phyloP scores from a whole-genome alignment of 2,888 invertebrate species.

The Drosophila putrida region DNA sequence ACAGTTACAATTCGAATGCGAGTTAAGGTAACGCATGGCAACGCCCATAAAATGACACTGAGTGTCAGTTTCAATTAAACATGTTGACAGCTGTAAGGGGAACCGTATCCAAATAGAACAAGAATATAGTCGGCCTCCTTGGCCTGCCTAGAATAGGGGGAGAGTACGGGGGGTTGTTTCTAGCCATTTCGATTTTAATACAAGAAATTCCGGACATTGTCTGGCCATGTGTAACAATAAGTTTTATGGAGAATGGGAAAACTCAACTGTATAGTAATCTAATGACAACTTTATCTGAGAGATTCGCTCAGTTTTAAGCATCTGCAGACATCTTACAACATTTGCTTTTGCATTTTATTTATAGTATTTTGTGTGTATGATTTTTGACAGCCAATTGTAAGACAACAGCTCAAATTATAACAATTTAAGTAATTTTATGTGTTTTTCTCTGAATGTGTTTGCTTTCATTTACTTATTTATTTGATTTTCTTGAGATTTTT shows the following conservation, averaged over 20 bases:
- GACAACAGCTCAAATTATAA: constrained; percentile 33
- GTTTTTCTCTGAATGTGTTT: constrained; percentile 45
- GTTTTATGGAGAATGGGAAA: constrained; percentile 5
- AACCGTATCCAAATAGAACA: constrained; percentile 48
- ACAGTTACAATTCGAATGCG: constrained; percentile 45
- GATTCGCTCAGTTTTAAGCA: constrained; percentile 30
- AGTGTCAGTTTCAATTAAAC: constrained; percentile 84
- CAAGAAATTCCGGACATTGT: constrained; percentile 76
- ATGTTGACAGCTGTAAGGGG: constrained; percentile 80
- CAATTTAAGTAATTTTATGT: constrained; percentile 75
- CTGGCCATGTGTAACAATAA: constrained; percentile 53
- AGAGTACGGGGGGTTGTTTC: constrained; percentile 35
- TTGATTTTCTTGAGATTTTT: constrained; percentile 46
- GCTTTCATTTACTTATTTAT: constrained; percentile 55
- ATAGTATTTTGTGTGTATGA: constrained; percentile 40
- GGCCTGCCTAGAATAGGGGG: neutral
- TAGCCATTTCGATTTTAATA: constrained; percentile 77
- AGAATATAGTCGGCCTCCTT: constrained; percentile 1
- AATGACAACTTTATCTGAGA: constrained; percentile 73
- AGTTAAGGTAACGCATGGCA: constrained; percentile 75
- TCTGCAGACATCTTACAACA: constrained; percentile 20
- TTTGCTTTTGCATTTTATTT: constrained; percentile 34
- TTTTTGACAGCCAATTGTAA: constrained; percentile 64
- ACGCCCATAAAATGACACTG: constrained; percentile 82
- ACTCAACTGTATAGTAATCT: constrained; percentile 17